Evolutionary conservation across 1,140 invertebrate species (phyloP).

Genomic region (Heliconius eleuchia): DNA sequence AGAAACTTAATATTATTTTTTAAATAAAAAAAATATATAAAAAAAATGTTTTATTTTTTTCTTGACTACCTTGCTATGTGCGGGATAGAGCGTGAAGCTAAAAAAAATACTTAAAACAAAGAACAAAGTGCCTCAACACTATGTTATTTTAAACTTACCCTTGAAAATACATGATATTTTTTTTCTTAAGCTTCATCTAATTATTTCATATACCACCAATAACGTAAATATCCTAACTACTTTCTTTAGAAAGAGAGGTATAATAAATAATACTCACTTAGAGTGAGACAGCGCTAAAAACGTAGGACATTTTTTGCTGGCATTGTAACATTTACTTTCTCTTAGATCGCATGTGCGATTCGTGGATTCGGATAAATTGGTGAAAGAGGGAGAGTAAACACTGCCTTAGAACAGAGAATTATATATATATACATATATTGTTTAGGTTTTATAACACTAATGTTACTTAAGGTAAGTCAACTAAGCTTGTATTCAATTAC

Average conservation of each 20-base stretch:
- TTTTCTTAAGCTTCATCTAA: slow-evolving; percentile 11
- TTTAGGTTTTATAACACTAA: too few species aligned
- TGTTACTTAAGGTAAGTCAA: too few species aligned
- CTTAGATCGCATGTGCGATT: slow-evolving; percentile 58
- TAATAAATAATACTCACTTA: slow-evolving; percentile 25
- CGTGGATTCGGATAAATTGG: slow-evolving; percentile 63
- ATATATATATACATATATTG: too few species aligned
- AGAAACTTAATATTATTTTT: not conserved
- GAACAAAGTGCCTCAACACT: too few species aligned
- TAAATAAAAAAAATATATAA: too few species aligned
- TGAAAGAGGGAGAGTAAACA: slow-evolving; percentile 65
- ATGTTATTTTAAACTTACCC: too few species aligned
- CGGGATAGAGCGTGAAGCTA: not conserved
- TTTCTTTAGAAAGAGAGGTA: slow-evolving; percentile 68
- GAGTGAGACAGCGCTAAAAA: slow-evolving; percentile 59
- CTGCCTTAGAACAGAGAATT: slow-evolving; percentile 41
- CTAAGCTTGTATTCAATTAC: too few species aligned
- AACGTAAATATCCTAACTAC: slow-evolving; percentile 65
- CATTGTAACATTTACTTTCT: slow-evolving; percentile 71
- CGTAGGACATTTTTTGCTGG: slow-evolving; percentile 55
- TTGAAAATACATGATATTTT: too few species aligned
- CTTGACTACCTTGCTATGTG: too few species aligned
- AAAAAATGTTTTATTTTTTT: not conserved
- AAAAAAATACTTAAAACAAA: not conserved
- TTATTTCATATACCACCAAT: slow-evolving; percentile 53